These are phyloP conservation scores for Plectropomus leopardus DNA, from an alignment of 2,113 vertebrate genomes.

Conservation along the genomic window DNA sequence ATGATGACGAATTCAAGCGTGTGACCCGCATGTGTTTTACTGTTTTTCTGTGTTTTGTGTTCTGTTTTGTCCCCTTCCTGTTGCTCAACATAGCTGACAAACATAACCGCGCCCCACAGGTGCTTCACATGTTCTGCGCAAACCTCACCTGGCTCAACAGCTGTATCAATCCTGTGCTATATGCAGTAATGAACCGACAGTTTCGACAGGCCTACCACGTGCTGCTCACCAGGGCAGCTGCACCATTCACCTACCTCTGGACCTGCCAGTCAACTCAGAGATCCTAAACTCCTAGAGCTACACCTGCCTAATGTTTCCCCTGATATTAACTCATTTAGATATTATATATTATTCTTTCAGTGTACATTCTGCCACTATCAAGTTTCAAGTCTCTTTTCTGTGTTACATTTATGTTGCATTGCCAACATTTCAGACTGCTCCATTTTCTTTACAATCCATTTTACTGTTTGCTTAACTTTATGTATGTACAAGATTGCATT, in stretches of 20 bases:
- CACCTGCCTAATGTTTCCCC: neutral
- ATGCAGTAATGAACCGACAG: constrained; percentile 90
- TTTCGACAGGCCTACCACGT: constrained; percentile 87
- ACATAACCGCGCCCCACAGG: constrained; percentile 81
- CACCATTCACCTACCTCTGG: constrained; percentile 69
- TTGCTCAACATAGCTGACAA: constrained; percentile 88
- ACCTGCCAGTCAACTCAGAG: neutral
- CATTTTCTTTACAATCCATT: neutral
- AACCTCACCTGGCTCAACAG: constrained; percentile 93
- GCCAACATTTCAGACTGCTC: neutral
- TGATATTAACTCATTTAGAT: neutral
- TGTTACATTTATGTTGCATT: neutral
- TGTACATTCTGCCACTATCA: neutral
- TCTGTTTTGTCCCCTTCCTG: constrained; percentile 89
- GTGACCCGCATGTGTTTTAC: constrained; percentile 91
- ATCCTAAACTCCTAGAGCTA: neutral
- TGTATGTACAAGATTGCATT: neutral
- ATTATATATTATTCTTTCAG: neutral
- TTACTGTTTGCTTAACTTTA: neutral
- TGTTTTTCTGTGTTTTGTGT: constrained; percentile 88
- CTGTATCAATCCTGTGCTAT: constrained; percentile 91
- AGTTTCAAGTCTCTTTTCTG: neutral
- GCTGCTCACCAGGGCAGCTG: constrained; percentile 73
- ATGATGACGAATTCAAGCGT: constrained; percentile 85
- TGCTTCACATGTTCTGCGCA: constrained; percentile 89